Evolutionary conservation across 30 jellyfish, hydroid and myxozoan species (phyloP).

Genomic region (Sanderia malayensis): DNA sequence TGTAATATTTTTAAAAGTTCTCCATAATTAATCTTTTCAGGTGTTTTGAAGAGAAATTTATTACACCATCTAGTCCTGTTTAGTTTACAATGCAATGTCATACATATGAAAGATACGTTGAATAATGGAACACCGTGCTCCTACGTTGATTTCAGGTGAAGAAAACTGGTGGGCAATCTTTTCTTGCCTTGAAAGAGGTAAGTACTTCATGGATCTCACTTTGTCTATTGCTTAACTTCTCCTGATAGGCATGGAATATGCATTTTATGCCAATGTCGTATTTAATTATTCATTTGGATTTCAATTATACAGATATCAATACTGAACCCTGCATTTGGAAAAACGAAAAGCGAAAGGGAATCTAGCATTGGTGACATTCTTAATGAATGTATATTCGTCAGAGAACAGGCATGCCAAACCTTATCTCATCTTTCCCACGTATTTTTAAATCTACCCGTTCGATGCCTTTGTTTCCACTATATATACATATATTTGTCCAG

Average conservation of each 20-base stretch:
- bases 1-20: background rate
- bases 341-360: conserved; percentile 70
- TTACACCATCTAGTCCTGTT: too few species aligned
- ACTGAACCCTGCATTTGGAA: conserved; percentile 84
- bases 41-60: too few species aligned
- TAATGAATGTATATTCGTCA: conserved; percentile 87
- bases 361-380: conserved; percentile 75
- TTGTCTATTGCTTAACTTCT: too few species aligned
- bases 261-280: background rate
- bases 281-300: background rate
- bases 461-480: too few species aligned
- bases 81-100: too few species aligned
- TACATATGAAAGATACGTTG: too few species aligned
- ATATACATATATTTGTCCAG: too few species aligned
- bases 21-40: too few species aligned
- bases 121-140: too few species aligned
- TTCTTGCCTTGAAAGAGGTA: conserved; percentile 94
- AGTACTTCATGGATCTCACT: background rate
- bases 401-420: conserved; percentile 59
- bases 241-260: too few species aligned
- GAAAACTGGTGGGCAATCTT: conserved; percentile 90
- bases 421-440: background rate
- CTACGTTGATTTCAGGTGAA: conserved; percentile 75
- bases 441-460: too few species aligned
- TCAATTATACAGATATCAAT: conserved; percentile 73